Evolutionary conservation across 2,113 vertebrate genomes (phyloP).

Genomic region (Nasalis larvatus): DNA sequence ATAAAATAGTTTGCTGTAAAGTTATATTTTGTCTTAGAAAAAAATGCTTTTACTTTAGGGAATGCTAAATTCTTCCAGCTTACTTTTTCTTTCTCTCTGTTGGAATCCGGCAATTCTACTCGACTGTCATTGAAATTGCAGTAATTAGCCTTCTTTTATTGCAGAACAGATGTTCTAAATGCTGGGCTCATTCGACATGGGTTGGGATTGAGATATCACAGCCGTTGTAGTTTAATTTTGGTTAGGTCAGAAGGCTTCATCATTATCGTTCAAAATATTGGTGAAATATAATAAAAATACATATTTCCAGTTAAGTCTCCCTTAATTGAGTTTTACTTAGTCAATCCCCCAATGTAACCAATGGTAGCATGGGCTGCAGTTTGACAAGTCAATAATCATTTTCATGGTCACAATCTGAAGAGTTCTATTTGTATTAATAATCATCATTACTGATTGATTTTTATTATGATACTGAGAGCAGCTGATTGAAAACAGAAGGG

Average conservation of each 20-base stretch:
- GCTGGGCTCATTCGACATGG: conserved; percentile 25
- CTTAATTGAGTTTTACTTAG: neutral
- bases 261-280: conserved; percentile 37
- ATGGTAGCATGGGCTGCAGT: neutral
- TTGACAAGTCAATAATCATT: conserved; percentile 40
- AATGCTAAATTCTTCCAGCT: neutral
- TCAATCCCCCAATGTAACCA: neutral
- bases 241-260: conserved; percentile 46
- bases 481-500: conserved; percentile 51
- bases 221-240: conserved; percentile 56
- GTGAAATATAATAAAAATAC: neutral
- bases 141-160: conserved; percentile 31
- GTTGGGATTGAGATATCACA: conserved; percentile 44
- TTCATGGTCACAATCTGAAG: neutral
- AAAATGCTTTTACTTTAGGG: neutral
- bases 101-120: neutral
- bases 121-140: neutral
- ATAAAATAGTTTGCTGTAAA: neutral
- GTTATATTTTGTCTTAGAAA: neutral
- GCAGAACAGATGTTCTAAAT: conserved; percentile 49
- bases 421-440: conserved; percentile 30
- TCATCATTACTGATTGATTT: conserved; percentile 40
- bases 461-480: neutral
- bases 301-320: neutral
- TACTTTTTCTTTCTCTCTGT: neutral